These are phyloP conservation scores for Saccostrea glomerata DNA, from an alignment of 1,140 invertebrate species.

Conservation along the genomic window DNA sequence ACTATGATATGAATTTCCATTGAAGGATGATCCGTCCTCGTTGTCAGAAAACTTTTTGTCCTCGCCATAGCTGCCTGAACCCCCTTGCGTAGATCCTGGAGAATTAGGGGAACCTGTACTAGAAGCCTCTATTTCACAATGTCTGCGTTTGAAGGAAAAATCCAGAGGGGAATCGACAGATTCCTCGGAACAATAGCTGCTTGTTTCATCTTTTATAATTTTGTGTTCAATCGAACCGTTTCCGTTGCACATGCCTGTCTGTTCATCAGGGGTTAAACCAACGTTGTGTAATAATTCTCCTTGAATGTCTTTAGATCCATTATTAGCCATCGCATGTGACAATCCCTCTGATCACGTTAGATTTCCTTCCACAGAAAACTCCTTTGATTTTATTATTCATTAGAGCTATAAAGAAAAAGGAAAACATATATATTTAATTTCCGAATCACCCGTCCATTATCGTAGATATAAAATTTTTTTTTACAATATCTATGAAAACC, in stretches of 20 bases:
- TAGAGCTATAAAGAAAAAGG: slow-evolving; percentile 30
- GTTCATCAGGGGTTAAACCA: slow-evolving; percentile 12
- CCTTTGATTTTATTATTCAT: slow-evolving; percentile 37
- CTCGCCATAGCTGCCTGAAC: slow-evolving; percentile 53
- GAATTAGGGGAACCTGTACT: slow-evolving; percentile 60
- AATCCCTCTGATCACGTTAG: not conserved
- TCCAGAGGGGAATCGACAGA: slow-evolving; percentile 62
- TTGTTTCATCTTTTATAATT: slow-evolving; percentile 38
- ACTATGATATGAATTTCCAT: slow-evolving; percentile 42
- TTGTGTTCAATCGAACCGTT: slow-evolving; percentile 35
- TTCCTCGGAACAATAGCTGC: slow-evolving; percentile 60
- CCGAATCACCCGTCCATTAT: not conserved
- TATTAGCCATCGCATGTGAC: slow-evolving; percentile 46
- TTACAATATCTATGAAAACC: not conserved
- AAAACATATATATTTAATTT: not conserved
- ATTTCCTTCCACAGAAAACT: slow-evolving; percentile 10
- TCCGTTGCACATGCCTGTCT: slow-evolving; percentile 48
- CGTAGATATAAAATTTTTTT: not conserved
- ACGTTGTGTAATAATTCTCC: slow-evolving; percentile 34
- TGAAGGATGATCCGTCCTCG: slow-evolving; percentile 35
- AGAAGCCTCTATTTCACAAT: slow-evolving; percentile 60
- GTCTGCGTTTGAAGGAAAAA: slow-evolving; percentile 64
- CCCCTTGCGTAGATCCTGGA: slow-evolving; percentile 58
- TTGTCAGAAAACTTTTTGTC: slow-evolving; percentile 55
- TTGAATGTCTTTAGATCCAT: slow-evolving; percentile 36